Evolutionary conservation across 2,797 vertebrate genomes (phyloP).

Genomic region (Lophius americanus): DNA sequence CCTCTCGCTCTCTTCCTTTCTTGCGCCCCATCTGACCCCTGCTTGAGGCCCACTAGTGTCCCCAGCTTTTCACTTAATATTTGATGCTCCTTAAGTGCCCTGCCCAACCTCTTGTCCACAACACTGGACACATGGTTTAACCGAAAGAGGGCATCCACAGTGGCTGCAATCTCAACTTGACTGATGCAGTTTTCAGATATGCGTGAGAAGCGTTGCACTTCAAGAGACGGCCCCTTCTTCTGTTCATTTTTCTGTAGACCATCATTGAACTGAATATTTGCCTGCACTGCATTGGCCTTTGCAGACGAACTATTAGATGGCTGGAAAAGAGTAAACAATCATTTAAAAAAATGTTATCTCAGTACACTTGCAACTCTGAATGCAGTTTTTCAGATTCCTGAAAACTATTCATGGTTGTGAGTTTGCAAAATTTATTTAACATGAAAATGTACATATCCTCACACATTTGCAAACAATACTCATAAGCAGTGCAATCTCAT

Average conservation of each 20-base stretch:
- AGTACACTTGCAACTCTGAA: too few relatives aligned
- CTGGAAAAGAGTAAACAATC: neutral
- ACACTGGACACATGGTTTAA: slow-evolving; percentile 30
- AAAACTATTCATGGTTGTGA: too few relatives aligned
- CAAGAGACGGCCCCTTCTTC: slow-evolving; percentile 70
- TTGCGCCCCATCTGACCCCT: slow-evolving; percentile 19
- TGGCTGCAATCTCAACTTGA: slow-evolving; percentile 78
- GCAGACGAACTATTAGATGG: slow-evolving; percentile 45
- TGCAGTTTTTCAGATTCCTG: too few relatives aligned
- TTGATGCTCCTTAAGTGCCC: slow-evolving; percentile 69
- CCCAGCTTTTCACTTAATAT: slow-evolving; percentile 63
- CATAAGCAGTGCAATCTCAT: too few relatives aligned
- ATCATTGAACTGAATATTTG: slow-evolving; percentile 36
- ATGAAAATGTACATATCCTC: too few relatives aligned
- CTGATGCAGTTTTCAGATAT: slow-evolving; percentile 83
- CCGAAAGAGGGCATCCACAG: slow-evolving; percentile 67
- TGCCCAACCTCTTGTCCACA: slow-evolving; percentile 55
- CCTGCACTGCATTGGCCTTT: slow-evolving; percentile 1
- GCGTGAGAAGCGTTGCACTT: slow-evolving; percentile 78
- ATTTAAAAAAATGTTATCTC: neutral
- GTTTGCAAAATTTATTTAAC: too few relatives aligned
- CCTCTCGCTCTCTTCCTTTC: neutral
- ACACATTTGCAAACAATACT: too few relatives aligned
- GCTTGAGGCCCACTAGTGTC: slow-evolving; percentile 25
- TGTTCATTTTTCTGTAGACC: slow-evolving; percentile 44